Base-by-base conservation (phyloP, 1,140 invertebrate species). In the Panulirus ornatus region DNA sequence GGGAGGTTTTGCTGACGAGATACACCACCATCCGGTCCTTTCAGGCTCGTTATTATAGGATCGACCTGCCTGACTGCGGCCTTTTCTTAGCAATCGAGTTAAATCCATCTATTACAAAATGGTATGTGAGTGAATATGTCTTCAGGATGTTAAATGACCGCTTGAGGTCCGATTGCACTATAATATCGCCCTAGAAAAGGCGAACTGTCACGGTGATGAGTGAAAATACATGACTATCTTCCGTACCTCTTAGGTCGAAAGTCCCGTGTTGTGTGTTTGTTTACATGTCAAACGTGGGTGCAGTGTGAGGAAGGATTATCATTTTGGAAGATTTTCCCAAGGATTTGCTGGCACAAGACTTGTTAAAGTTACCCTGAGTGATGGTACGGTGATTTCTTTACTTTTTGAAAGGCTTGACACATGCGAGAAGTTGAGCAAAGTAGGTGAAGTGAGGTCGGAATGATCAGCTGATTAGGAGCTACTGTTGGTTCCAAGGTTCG, bases 1-100 rank as follows among this genome's bases (percentile, higher is more conserved):
- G 54, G 34, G 38, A 63, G 44, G 70, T 82, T 89, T 89, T 89
- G 87, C 79, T 42, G 44, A 27, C 87, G 87, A 89, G 87, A 83
- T 58, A 9, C n/a, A 82, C 79, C 44, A 0, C n/a, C 42, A 40
- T 89, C 87, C 87, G 85, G 78, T 84, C 79, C 51, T 84, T 84
- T 36, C 38, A 36, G 54, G 44, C 40, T 16, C 40, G 38, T 14
- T 81, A 36, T 19, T n/a, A 42, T 11, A 11, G 36, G 34, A 70
- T 42, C 40, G 51, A 73, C 76, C 79, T 88, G 58, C 44, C 51
- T 19, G 34, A 19, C 40, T 16, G 8, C 40, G 5, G 40, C 47
- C 30, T 6, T 70, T 36, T 9, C 1, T 22, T 88, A 58, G 27
- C 30, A 70, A 88, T 88, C 86, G 14, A 6, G 36, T 16, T 44